Evolutionary conservation across 2,113 vertebrate species (phyloP).

Genomic region (Corythoichthys haematopterus): DNA sequence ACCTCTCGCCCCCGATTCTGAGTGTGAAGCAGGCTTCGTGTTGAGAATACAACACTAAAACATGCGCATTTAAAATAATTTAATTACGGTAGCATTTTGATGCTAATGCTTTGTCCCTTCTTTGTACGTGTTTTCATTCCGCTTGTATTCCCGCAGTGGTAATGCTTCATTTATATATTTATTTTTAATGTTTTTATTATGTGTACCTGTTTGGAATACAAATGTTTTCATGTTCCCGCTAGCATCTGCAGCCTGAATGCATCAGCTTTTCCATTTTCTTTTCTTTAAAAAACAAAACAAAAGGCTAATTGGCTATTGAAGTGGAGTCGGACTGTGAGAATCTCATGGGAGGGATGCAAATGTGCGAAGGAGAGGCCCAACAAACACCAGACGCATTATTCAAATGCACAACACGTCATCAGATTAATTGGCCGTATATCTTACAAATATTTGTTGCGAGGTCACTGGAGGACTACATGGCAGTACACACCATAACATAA

Average conservation of each 20-base stretch:
- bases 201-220: neutral
- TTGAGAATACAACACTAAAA: neutral
- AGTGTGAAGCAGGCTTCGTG: slow-evolving; percentile 1
- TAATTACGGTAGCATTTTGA: neutral
- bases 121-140: neutral
- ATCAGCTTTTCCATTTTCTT: neutral
- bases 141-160: neutral
- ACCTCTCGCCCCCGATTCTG: neutral
- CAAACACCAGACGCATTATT: neutral
- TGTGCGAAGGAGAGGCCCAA: neutral
- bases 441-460: neutral
- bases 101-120: neutral
- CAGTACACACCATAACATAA: neutral
- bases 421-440: neutral
- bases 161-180: neutral
- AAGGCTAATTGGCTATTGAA: slow-evolving; percentile 6
- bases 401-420: neutral
- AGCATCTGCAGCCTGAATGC: neutral
- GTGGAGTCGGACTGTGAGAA: neutral
- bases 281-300: neutral
- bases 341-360: slow-evolving; percentile 1
- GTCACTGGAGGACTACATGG: neutral
- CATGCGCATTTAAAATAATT: neutral
- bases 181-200: too few relatives aligned
- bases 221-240: neutral